Conservation (phyloP, 2,113 vertebrate species). For the Rhinolophus sinicus region DNA sequence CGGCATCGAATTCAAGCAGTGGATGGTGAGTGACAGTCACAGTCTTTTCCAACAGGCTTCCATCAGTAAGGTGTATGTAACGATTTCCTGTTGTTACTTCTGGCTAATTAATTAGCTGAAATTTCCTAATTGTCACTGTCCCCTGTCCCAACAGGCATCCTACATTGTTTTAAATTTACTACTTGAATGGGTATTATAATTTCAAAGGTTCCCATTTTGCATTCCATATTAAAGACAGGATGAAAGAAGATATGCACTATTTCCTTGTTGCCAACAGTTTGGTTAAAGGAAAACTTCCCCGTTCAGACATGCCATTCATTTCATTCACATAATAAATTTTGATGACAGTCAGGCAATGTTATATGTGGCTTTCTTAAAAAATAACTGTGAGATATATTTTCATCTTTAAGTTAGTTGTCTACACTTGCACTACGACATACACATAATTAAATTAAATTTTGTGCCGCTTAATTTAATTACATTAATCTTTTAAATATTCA, state of each 20-base stretch:
- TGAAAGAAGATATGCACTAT: background rate
- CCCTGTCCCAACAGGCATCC: background rate
- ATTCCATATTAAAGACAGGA: background rate
- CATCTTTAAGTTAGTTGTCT: background rate
- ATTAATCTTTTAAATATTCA: background rate
- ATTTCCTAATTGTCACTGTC: background rate
- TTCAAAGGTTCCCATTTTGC: background rate
- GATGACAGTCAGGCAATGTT: background rate
- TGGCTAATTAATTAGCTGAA: background rate
- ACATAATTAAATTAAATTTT: background rate
- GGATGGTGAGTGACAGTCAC: background rate
- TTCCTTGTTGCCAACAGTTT: background rate
- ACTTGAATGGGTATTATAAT: background rate
- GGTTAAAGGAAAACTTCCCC: background rate
- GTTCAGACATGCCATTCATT: background rate
- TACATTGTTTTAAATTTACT: slow-evolving; percentile 21
- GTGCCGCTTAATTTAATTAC: background rate
- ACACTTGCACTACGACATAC: background rate
- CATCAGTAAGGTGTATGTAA: background rate
- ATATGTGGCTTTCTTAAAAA: background rate
- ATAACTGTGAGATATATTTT: background rate
- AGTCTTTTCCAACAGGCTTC: background rate
- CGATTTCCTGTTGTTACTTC: background rate
- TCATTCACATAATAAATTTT: background rate
- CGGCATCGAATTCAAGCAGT: background rate